Evolutionary conservation across 2,888 invertebrate species (phyloP).

Genomic region (Erebia aethiops): DNA sequence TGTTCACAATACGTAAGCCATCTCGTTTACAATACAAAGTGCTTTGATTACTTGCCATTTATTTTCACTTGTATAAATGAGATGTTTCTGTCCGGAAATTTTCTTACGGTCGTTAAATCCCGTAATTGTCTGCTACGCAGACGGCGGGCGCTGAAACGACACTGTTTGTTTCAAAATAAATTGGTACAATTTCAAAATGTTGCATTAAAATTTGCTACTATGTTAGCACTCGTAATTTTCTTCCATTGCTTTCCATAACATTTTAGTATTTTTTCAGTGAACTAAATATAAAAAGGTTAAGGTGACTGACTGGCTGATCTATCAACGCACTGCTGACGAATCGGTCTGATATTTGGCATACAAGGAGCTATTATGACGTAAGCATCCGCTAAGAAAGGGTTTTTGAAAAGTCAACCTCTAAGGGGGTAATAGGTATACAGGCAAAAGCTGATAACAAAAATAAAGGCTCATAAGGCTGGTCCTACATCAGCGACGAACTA

Average conservation of each 20-base stretch:
- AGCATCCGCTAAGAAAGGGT: too few species aligned
- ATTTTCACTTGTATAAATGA: constrained; percentile 32
- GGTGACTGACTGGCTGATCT: too few species aligned
- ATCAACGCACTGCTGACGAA: too few species aligned
- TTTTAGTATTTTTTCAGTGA: not conserved
- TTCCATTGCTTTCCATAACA: constrained; percentile 8
- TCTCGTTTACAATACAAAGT: constrained; percentile 15
- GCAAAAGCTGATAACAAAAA: too few species aligned
- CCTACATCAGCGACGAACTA: too few species aligned
- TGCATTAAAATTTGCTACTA: constrained; percentile 23
- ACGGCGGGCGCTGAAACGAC: constrained; percentile 31
- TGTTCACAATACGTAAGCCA: constrained; percentile 1
- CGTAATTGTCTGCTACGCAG: constrained; percentile 27
- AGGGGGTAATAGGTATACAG: too few species aligned
- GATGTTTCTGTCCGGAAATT: constrained; percentile 27
- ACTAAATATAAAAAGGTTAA: too few species aligned
- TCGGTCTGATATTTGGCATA: too few species aligned
- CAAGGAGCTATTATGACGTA: too few species aligned
- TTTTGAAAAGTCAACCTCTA: too few species aligned
- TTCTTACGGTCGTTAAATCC: constrained; percentile 32
- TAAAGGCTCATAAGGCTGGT: too few species aligned
- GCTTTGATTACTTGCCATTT: constrained; percentile 26
- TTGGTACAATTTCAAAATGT: constrained; percentile 25
- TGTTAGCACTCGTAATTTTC: constrained; percentile 20
- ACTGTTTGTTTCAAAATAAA: constrained; percentile 31